Evolutionary conservation across 2,888 invertebrate genomes (phyloP), one percentile per base, ranked within the genome.

Genomic region (Petrolisthes cinctipes): DNA sequence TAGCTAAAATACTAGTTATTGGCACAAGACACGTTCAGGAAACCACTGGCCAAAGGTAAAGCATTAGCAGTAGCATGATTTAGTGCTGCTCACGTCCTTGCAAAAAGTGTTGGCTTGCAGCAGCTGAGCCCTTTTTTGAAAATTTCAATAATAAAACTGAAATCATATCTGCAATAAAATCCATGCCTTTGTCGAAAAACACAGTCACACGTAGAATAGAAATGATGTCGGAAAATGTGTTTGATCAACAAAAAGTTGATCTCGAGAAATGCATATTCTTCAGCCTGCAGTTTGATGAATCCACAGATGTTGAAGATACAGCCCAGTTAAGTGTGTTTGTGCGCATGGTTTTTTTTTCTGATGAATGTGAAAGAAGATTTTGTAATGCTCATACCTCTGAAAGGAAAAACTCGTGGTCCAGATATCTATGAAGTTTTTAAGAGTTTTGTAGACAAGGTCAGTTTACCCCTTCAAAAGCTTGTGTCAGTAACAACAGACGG

Each of bases 261-360:
- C 51, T 84, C 6, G 56, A 57, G 7, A 76, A 76, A 56, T 83
- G 75, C 0, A 83, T 17, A n/a, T 83, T 20, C 23, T 83, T 73
- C 73, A 83, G 73, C 53, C 17, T 83, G 75, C 83, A 83, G n/a
- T 73, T 73, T 53, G 83, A 75, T 83, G 83, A 83, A 83, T 83
- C 75, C 0, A 83, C 75, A 51, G 54, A 83, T n/a, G 75, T 75
- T 83, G 82, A 11, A n/a, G 82, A 82, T 66, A 82, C 73, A 54
- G 23, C 37, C 61, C 57, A 57, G 37, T 61, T 82, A 20, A 82
- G n/a, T 56, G 82, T 57, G 61, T 57, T 23, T 61, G 20, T 9
- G 4, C 6, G 20, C 54, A 73, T 53, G 83, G 20, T 76, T 84
- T 84, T n/a, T n/a, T n/a, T n/a, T n/a, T n/a, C n/a, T n/a, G n/a